Conservation (phyloP, 2,797 vertebrate genomes). For the Ceyx erithaca region DNA sequence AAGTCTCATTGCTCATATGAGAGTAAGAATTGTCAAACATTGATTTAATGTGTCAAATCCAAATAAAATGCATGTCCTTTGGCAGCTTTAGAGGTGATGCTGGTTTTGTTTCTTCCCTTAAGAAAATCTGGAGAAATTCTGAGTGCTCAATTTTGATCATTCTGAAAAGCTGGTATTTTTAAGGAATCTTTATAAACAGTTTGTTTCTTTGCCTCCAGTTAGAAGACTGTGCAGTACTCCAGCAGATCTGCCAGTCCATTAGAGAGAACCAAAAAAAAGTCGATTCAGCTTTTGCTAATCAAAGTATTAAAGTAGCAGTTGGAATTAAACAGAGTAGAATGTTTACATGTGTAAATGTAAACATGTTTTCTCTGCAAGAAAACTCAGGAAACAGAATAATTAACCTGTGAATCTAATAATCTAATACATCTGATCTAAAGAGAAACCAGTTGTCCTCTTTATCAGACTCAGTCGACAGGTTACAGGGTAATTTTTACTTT, state of each 20-base stretch:
- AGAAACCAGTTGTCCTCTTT: background rate
- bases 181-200: background rate
- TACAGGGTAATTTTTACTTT: background rate
- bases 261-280: background rate
- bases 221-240: background rate
- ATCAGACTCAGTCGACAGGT: background rate
- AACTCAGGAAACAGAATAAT: background rate
- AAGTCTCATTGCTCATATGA: background rate
- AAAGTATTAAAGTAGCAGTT: background rate
- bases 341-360: background rate
- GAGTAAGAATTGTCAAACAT: background rate
- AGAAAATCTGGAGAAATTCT: background rate
- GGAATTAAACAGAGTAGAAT: background rate
- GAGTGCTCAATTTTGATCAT: background rate
- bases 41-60: background rate
- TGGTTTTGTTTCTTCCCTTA: background rate
- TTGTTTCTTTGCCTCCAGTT: background rate
- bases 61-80: background rate
- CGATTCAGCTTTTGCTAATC: background rate
- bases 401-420: too few relatives aligned
- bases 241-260: background rate
- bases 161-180: background rate
- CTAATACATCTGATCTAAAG: background rate
- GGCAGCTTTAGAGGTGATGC: background rate
- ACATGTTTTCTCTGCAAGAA: background rate